Evolutionary conservation across 1,140 invertebrate species (phyloP), one percentile per base, ranked within the genome.

Genomic region (Heliconius himera): DNA sequence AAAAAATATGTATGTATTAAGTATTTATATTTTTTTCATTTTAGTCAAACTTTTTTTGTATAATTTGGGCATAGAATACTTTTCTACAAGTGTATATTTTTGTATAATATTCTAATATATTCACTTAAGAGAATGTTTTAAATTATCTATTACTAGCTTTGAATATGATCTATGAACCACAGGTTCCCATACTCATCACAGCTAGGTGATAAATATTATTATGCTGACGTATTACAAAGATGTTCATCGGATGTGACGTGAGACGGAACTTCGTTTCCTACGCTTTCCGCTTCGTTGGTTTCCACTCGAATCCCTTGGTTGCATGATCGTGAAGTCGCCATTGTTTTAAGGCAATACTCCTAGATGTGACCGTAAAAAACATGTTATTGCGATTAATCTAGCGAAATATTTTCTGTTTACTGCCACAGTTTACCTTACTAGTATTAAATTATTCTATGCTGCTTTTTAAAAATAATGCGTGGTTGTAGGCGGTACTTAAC

Each of bases 181-280:
- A 29, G 22, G 60, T 66, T 60, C 18, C 18, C 6, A 36, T 36
- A 36, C n/a, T 56, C 54, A 22, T 9, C 1, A 22, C 8, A 56
- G 13, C 13, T 16, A 29, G 0, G 60, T 66, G 60, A 26, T 29
- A 66, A n/a, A 26, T 66, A 66, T 66, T 66, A 29, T 66, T 16
- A 66, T 66, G 16, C 22, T 29, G 60, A 26, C 26, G 13, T 66
- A 72, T 72, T 8, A 72, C 5, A 72, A 22, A 36, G 70, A 72
- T 72, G 36, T 38, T 72, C 36, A 72, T 72, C 18, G 36, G 70
- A 72, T 72, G 70, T 72, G 70, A 72, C 70, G 13, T 16, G 81
- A 80, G 84, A 89, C 87, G 90, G 90, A 92, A 91, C 87, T 87
- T 56, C 85, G 86, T 86, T 91, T 88, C 85, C 87, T 92, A 85